Base-by-base conservation (phyloP, 2,113 vertebrate species). In the Chelonoidis abingdonii region DNA sequence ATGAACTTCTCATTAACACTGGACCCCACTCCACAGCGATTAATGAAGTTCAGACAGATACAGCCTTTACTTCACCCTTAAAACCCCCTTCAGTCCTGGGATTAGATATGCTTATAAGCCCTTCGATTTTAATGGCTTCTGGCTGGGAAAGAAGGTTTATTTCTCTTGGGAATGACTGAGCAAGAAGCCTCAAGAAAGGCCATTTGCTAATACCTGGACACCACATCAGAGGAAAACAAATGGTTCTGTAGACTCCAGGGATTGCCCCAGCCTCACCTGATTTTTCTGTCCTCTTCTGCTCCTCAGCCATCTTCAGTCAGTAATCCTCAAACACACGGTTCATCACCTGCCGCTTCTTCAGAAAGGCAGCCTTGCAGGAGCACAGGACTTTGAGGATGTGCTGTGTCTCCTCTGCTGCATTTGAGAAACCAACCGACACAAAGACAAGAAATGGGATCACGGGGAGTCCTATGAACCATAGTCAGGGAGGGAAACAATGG, bases 311-410 rank as follows among this genome's bases (percentile, higher is more conserved):
- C 83, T 93, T 95, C 54, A 95, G 90, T 57, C 0, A 25, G 84
- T 94, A 98, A 84, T 95, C 96, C 25, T 95, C 97, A 90, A 97
- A 94, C 8, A 95, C 56, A 0, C 1, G 35, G 35, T 59, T 94
- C 95, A 97, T 95, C 86, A 92, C 84, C 91, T 96, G 90, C 10
- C n/a, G 87, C 65, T 98, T 98, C 93, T 93, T 97, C 76, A 82
- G 80, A 79, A 82, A 83, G 41, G 93, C 89, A 65, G 82, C 90
- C 54, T 90, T 97, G 38, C 0, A 12, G n/a, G 95, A 97, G 44
- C 2, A 3, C 75, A 98, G 92, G 29, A 97, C 78, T 57, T n/a
- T 35, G 47, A 97, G 84, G 59, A 96, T 1, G 2, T 8, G 59
- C 29, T 83, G 59, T 1, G 87, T 92, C 21, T 98, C 94, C 62